Conservation (phyloP, 2,888 invertebrate species). For the Lycaena phlaeas region DNA sequence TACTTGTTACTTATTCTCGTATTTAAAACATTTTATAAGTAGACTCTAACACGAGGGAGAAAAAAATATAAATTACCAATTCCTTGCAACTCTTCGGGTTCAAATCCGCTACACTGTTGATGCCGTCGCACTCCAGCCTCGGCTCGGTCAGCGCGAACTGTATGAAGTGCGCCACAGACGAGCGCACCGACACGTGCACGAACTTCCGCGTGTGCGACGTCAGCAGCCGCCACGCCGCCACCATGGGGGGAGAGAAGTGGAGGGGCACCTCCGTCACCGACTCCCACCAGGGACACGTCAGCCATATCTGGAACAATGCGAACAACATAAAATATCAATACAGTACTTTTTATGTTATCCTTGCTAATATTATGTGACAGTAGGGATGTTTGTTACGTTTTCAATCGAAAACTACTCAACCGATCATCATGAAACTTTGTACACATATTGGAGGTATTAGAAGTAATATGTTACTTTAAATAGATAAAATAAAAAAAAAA, state of each 20-base stretch:
- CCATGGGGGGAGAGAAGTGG: slow-evolving; percentile 88
- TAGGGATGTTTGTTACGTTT: too few relatives aligned
- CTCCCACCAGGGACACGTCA: slow-evolving; percentile 85
- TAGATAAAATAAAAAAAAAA: too few relatives aligned
- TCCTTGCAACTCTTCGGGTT: slow-evolving; percentile 75
- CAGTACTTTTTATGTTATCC: too few relatives aligned
- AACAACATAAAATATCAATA: too few relatives aligned
- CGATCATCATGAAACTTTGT: too few relatives aligned
- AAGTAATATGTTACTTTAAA: too few relatives aligned
- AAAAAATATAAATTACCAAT: slow-evolving; percentile 64
- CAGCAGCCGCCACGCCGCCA: slow-evolving; percentile 84
- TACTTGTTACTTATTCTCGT: too few relatives aligned
- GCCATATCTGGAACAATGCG: slow-evolving; percentile 75
- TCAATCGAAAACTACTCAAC: too few relatives aligned
- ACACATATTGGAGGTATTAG: too few relatives aligned
- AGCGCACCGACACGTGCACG: slow-evolving; percentile 82
- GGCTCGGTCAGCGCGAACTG: slow-evolving; percentile 62
- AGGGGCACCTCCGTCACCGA: slow-evolving; percentile 82
- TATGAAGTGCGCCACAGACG: slow-evolving; percentile 74
- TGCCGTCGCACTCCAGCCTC: slow-evolving; percentile 71
- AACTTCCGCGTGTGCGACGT: slow-evolving; percentile 90
- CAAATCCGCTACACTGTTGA: slow-evolving; percentile 75
- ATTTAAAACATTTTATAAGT: too few relatives aligned
- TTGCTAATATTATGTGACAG: too few relatives aligned
- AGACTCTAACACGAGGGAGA: too few relatives aligned